Base-by-base conservation (phyloP, 2,113 vertebrate species). In the Anguilla rostrata region DNA sequence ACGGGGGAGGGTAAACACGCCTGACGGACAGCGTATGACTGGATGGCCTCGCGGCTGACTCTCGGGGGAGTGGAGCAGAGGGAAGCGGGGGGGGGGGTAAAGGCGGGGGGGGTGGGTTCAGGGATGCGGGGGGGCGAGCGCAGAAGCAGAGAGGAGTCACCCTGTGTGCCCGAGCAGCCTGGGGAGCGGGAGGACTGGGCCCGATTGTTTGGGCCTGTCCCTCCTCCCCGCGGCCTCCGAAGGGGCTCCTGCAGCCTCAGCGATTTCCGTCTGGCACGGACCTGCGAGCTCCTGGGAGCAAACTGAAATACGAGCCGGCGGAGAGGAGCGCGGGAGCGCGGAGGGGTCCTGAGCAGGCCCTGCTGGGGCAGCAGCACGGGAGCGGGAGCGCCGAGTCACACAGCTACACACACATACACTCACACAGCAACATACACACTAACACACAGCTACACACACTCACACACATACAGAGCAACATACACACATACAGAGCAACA, bases 1-100 rank as follows among this genome's bases (percentile, higher is more conserved):
- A 99, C 95, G 93, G 95, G 96, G 96, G 8, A 97, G 96, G 97
- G 97, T 98, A 99, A 98, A 99, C 98, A 99, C 94, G 95, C 95
- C 97, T 99, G 98, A 99, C 97, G 97, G 97, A 99, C 97, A 98
- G 96, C 95, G 96, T 97, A 95, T 96, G 97, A 98, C 97, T 98
- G 95, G 96, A 98, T 96, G 97, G 97, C 96, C 97, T 96, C 96
- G 94, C 88, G 88, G 96, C 94, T 94, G 93, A 96, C 95, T 96
- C 96, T 96, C 96, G 88, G 93, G 95, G 89, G 90, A 91, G 91
- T 92, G 93, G 90, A 93, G 94, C 93, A 92, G 92, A 91, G 93
- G 87, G 92, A 89, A 91, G 92, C 91, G 95, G 87, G 86, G 92
- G 91, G 92, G 89, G 92, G 89, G 87, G 78, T 56, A 79, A 92